Percentiles rank a stretch among this genome's conserved stretches.
These are phyloP conservation scores for Chitala chitala DNA, from an alignment of 2,113 vertebrate genomes.

Conservation along the genomic window DNA sequence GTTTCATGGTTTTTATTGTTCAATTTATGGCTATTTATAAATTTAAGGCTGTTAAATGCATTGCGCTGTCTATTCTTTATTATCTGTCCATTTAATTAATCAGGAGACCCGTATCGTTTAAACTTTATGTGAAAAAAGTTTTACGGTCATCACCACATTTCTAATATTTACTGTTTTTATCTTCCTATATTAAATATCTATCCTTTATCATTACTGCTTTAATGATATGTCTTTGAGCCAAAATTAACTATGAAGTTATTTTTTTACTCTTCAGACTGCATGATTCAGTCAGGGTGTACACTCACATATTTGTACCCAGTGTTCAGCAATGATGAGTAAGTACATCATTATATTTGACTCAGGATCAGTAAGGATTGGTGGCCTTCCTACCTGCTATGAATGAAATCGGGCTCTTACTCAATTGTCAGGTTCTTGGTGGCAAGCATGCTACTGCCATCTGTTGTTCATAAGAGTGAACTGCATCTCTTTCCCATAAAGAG, in stretches of 20 bases:
- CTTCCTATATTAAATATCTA: background rate
- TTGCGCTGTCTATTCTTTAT: constrained; percentile 29
- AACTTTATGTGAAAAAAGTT: too few relatives aligned
- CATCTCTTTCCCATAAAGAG: background rate
- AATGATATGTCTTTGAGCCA: background rate
- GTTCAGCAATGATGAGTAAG: constrained; percentile 11
- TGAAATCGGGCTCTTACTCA: background rate
- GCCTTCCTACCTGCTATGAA: background rate
- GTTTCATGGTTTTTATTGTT: background rate
- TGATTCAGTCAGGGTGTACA: background rate
- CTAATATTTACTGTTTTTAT: background rate
- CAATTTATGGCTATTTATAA: background rate
- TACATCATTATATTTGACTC: background rate
- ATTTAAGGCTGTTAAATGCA: constrained; percentile 3
- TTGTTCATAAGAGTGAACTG: constrained; percentile 32
- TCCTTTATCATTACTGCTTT: background rate
- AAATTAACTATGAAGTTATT: constrained; percentile 6
- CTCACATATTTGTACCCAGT: background rate
- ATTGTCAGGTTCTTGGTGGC: background rate
- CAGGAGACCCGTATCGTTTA: too few relatives aligned
- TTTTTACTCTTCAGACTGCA: background rate
- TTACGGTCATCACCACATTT: background rate
- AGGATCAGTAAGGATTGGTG: background rate
- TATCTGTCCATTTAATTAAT: too few relatives aligned
- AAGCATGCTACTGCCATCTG: constrained; percentile 52